Evolutionary conservation across 2,113 vertebrate species (phyloP).

Genomic region (Tragulus kanchil): DNA sequence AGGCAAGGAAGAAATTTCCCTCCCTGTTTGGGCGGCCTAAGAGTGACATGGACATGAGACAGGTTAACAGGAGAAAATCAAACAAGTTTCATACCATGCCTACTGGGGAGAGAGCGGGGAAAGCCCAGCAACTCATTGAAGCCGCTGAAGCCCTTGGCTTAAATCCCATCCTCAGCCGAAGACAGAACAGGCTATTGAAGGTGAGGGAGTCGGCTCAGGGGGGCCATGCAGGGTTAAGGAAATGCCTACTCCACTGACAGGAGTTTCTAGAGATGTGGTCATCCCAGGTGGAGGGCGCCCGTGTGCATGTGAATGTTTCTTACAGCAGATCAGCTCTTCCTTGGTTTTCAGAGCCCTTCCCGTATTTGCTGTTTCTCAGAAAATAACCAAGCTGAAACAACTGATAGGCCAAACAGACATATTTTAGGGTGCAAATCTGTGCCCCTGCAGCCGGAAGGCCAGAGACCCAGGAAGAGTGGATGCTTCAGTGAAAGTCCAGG

Average conservation of each 20-base stretch:
- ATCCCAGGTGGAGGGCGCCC: neutral
- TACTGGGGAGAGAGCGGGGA: neutral
- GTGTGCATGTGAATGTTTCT: neutral
- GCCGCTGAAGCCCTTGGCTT: neutral
- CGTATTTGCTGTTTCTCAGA: neutral
- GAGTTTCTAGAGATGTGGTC: neutral
- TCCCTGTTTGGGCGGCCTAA: neutral
- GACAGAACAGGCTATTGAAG: neutral
- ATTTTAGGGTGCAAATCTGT: neutral
- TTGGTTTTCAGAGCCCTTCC: neutral
- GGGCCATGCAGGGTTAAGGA: neutral
- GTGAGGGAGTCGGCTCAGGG: neutral
- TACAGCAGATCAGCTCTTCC: neutral
- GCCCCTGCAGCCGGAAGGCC: neutral
- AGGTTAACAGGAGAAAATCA: neutral
- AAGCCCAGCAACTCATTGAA: neutral
- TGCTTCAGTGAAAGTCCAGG: neutral
- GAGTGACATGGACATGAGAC: neutral
- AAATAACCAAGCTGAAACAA: neutral
- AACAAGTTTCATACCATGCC: neutral
- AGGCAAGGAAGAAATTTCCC: neutral
- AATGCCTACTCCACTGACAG: neutral
- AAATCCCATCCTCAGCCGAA: neutral
- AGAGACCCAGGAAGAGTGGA: neutral
- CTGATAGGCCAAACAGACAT: neutral